phyloP scores from a whole-genome alignment of 2,888 invertebrate species.

The Agrotis clavis region DNA sequence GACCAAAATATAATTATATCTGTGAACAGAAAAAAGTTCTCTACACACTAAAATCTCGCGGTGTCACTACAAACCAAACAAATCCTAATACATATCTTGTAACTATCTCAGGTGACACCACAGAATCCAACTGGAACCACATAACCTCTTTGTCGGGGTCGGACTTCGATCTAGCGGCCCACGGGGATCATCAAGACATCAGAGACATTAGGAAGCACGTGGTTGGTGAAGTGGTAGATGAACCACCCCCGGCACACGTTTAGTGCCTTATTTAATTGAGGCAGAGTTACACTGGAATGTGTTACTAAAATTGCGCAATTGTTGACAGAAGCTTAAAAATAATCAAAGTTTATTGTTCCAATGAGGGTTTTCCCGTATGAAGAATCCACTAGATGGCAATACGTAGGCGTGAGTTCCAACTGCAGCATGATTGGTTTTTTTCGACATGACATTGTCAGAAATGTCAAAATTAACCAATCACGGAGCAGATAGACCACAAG shows the following conservation, averaged over 20 bases:
- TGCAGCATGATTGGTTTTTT: too few species aligned
- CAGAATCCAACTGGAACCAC: slow-evolving; percentile 87
- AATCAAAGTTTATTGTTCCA: too few species aligned
- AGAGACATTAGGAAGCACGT: slow-evolving; percentile 77
- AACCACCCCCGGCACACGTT: slow-evolving; percentile 79
- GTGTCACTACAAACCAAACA: background rate
- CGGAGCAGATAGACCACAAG: too few species aligned
- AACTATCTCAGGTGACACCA: slow-evolving; percentile 69
- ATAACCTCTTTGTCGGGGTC: slow-evolving; percentile 91
- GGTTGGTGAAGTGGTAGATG: slow-evolving; percentile 65
- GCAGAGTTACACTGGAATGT: slow-evolving; percentile 6
- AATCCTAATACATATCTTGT: slow-evolving; percentile 31
- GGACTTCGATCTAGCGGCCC: slow-evolving; percentile 92
- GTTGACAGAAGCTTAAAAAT: background rate
- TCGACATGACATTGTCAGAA: too few species aligned
- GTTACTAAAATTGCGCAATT: slow-evolving; percentile 2
- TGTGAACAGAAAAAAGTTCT: background rate
- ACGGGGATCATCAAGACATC: slow-evolving; percentile 83
- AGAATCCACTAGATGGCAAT: too few species aligned
- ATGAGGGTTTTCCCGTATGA: too few species aligned
- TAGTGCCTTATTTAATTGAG: slow-evolving; percentile 59
- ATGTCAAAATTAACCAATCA: too few species aligned
- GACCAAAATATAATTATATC: too few species aligned
- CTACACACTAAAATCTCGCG: slow-evolving; percentile 8
- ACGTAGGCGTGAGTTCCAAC: too few species aligned